Evolutionary conservation across 2,797 vertebrate species (phyloP).

Genomic region (Mycteria americana): DNA sequence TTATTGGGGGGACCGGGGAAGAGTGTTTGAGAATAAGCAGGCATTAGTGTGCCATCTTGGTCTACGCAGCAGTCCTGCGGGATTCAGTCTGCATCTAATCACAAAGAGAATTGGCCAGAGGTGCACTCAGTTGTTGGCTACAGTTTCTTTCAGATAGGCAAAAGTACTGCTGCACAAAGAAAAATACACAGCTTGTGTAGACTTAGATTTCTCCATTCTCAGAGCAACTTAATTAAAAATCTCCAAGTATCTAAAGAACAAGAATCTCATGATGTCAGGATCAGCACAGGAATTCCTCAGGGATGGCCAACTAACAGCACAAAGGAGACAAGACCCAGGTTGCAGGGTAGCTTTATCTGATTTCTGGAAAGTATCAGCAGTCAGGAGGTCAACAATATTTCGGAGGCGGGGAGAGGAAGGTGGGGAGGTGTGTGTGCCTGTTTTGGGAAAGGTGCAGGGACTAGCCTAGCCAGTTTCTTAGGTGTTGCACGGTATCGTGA

Average conservation of each 20-base stretch:
- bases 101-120: background rate
- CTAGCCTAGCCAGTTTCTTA: background rate
- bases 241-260: background rate
- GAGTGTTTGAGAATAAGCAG: background rate
- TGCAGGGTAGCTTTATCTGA: background rate
- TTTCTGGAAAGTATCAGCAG: background rate
- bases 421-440: rapidly evolving
- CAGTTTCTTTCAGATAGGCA: background rate
- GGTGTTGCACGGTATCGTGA: background rate
- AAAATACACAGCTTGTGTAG: background rate
- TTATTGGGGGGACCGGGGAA: background rate
- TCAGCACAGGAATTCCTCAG: background rate
- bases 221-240: background rate
- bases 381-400: background rate
- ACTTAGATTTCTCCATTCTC: background rate
- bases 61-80: background rate
- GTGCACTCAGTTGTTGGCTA: background rate
- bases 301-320: background rate
- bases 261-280: background rate
- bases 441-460: background rate
- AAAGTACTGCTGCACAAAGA: background rate
- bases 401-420: rapidly evolving
- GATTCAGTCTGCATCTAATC: background rate
- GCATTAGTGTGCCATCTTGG: background rate
- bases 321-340: background rate